phyloP scores from a whole-genome alignment of 2,888 invertebrate genomes.

The Timandra comae region DNA sequence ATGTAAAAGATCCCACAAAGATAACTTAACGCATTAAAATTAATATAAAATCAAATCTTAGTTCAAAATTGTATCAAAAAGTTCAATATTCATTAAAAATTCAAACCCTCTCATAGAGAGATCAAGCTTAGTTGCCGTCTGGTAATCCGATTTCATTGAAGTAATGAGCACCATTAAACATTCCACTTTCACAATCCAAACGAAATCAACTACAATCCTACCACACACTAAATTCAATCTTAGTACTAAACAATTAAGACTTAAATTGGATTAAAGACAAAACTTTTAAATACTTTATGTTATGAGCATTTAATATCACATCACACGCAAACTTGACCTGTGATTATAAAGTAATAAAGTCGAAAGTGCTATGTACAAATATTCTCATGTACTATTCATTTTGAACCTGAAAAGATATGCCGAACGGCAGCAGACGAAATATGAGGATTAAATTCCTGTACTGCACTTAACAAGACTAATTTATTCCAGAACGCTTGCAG shows the following conservation, averaged over 20 bases:
- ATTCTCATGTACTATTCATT: conserved; percentile 46
- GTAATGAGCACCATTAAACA: conserved; percentile 66
- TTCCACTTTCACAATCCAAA: conserved; percentile 24
- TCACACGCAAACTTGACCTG: conserved; percentile 35
- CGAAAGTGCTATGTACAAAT: conserved; percentile 30
- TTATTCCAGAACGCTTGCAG: conserved; percentile 61
- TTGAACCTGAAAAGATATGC: conserved; percentile 68
- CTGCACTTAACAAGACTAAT: conserved; percentile 75
- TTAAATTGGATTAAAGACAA: neutral
- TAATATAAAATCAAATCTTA: conserved; percentile 9
- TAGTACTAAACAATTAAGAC: neutral
- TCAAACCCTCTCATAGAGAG: conserved; percentile 46
- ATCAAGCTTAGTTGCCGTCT: conserved; percentile 53
- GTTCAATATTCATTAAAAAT: conserved; percentile 39
- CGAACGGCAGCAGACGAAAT: conserved; percentile 70
- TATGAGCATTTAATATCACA: conserved; percentile 3
- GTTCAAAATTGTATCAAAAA: conserved; percentile 15
- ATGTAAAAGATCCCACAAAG: conserved; percentile 1
- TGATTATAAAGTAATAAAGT: conserved; percentile 29
- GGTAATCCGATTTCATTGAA: conserved; percentile 66
- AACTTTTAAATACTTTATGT: neutral
- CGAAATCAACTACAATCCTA: conserved; percentile 16
- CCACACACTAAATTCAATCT: conserved; percentile 12
- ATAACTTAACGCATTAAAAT: neutral
- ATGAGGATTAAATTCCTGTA: conserved; percentile 76